Percentiles rank a stretch among this genome's conserved stretches.
These are phyloP conservation scores for Morus bassanus DNA, from an alignment of 2,797 vertebrate species.

Conservation along the genomic window DNA sequence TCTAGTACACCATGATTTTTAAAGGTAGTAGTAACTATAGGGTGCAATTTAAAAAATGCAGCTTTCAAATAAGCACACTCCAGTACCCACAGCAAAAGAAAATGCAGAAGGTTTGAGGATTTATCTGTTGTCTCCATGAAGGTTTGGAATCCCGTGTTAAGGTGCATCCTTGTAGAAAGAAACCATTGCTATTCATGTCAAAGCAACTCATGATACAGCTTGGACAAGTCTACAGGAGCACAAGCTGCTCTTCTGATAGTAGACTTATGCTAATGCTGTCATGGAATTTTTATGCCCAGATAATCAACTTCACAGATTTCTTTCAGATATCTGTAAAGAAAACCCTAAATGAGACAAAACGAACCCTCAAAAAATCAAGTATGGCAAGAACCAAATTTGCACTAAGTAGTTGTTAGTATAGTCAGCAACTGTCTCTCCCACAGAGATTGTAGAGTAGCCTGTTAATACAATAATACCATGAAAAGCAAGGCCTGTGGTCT, in stretches of 20 bases:
- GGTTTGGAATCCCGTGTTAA: neutral
- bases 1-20: neutral
- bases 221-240: accelerated
- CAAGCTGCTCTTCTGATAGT: neutral
- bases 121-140: neutral
- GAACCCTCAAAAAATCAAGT: neutral
- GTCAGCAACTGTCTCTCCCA: neutral
- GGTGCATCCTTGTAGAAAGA: neutral
- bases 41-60: neutral
- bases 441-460: neutral
- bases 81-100: neutral
- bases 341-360: neutral
- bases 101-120: neutral
- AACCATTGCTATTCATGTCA: neutral
- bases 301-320: neutral
- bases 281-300: neutral
- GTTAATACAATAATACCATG: accelerated
- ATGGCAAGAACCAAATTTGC: neutral
- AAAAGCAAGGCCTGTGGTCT: neutral
- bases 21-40: neutral
- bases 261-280: neutral
- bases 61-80: neutral
- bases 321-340: neutral
- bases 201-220: neutral
- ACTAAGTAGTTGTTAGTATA: neutral